Evolutionary conservation across 2,113 vertebrate genomes (phyloP).

Genomic region (Orthonyx spaldingii): DNA sequence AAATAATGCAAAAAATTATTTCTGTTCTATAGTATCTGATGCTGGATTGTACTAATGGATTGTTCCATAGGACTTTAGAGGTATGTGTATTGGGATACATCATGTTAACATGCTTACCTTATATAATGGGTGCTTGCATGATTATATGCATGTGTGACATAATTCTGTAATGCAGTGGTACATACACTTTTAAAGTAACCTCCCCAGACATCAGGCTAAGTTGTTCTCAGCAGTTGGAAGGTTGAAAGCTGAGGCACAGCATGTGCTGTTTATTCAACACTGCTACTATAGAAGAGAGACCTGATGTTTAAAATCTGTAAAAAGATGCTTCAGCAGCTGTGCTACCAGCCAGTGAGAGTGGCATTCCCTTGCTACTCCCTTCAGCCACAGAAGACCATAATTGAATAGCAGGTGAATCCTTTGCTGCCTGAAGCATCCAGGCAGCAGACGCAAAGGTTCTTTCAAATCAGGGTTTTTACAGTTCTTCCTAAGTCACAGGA

Average conservation of each 20-base stretch:
- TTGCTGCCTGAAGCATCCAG: slow-evolving; percentile 33
- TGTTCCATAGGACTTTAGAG: background rate
- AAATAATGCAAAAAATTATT: background rate
- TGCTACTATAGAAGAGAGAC: background rate
- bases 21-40: background rate
- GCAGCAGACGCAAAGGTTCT: slow-evolving; percentile 47
- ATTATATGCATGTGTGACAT: background rate
- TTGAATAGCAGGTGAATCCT: slow-evolving; percentile 44
- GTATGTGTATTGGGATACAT: background rate
- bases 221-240: background rate
- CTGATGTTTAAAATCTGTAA: background rate
- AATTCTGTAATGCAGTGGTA: background rate
- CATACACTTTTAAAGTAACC: background rate
- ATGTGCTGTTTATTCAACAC: background rate
- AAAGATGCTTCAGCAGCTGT: background rate
- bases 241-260: background rate
- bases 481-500: slow-evolving; percentile 36
- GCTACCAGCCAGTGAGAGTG: background rate
- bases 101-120: background rate
- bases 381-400: background rate
- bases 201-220: background rate
- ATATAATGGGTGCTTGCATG: background rate
- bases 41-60: background rate
- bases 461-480: slow-evolving; percentile 50
- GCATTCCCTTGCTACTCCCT: background rate